Percentiles rank a stretch among this genome's conserved stretches.
Conservation (phyloP, 2,113 vertebrate genomes). For the Lepus americanus region DNA sequence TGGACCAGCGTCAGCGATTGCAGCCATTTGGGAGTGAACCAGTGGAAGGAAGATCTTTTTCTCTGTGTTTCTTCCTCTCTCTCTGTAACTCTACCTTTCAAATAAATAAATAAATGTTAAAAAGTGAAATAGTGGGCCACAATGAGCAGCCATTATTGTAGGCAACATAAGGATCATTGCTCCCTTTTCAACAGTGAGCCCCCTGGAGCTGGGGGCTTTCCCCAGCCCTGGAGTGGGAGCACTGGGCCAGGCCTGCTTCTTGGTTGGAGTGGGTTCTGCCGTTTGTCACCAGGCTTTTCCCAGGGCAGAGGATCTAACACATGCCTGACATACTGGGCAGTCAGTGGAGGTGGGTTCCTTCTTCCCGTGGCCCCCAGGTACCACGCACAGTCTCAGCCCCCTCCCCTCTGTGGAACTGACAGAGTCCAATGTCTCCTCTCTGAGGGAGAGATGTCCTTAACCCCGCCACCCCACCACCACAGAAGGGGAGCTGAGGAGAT, state of each 20-base stretch:
- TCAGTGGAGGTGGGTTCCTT: not conserved
- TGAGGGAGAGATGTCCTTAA: not conserved
- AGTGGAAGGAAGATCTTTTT: too few species aligned
- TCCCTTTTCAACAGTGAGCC: not conserved
- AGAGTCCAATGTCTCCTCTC: not conserved
- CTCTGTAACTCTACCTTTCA: too few species aligned
- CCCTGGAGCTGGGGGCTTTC: not conserved
- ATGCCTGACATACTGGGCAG: not conserved
- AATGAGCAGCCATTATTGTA: not conserved
- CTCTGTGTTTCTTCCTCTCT: too few species aligned
- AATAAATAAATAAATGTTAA: not conserved
- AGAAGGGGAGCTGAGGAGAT: not conserved
- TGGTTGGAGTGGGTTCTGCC: not conserved
- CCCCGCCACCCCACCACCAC: not conserved
- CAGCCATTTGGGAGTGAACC: too few species aligned
- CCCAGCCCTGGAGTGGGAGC: not conserved
- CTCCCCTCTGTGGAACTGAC: not conserved
- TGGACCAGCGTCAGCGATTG: too few species aligned
- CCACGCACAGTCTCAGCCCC: not conserved
- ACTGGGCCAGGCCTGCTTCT: not conserved
- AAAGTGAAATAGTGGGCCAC: not conserved
- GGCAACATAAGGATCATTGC: not conserved
- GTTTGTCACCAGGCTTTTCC: not conserved
- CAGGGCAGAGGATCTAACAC: not conserved
- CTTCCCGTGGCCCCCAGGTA: not conserved